Evolutionary conservation across 2,888 invertebrate genomes (phyloP), one percentile per base, ranked within the genome.

Genomic region (Meta bourneti): DNA sequence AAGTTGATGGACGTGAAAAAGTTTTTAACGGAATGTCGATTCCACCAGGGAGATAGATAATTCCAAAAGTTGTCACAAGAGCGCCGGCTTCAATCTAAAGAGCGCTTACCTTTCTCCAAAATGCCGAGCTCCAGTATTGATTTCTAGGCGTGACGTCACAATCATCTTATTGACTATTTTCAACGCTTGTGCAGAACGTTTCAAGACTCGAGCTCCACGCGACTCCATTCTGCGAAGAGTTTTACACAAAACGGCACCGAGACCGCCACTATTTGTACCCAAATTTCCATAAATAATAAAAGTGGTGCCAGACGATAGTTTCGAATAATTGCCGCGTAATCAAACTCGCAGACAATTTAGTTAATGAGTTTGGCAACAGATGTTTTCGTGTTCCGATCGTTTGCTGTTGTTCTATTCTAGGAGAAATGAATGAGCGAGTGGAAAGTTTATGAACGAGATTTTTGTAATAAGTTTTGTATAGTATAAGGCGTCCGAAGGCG

Each of bases 111-210:
- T 87, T 87, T 51, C 79, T 54, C 79, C 79, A 72, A 72, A 87
- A 71, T 79, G 72, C 80, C 70, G 72, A 20, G 34, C 80, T 54
- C 79, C 79, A 54, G 78, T 87, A 87, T 87, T 79, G 87, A 87
- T 87, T 72, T 69, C 79, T 48, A 71, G 19, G 19, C 54, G 79
- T 87, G 87, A 87, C 87, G 87, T 87, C 87, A 87, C 79, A 9
- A 52, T 34, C 79, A 75, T 87, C 79, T 71, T 87, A 87, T 87
- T 87, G 87, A 87, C 87, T 61, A 75, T 87, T 79, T 87, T 71
- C 87, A 80, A 87, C 79, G 87, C 87, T 87, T 87, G 87, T 87
- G 87, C 87, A 87, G 87, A 80, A 71, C 79, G 71, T 11, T 80
- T 74, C 79, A 20, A 54, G 79, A 51, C 79, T 16, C 49, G 79